Base-by-base conservation (phyloP, 2,797 vertebrate genomes). In the Enteromius fasciolatus region DNA sequence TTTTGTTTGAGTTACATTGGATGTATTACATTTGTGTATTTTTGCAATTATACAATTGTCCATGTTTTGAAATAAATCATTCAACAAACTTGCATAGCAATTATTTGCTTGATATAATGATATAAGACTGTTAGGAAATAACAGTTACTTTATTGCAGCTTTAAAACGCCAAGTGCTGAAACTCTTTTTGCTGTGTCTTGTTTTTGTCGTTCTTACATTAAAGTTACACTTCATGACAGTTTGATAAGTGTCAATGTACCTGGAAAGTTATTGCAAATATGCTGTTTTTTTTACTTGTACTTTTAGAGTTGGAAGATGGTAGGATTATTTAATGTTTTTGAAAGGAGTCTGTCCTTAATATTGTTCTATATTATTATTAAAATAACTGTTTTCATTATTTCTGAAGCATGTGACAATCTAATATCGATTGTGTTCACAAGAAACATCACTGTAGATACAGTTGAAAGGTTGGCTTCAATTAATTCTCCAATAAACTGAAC, bases 41-140 rank as follows among this genome's bases (percentile, higher is more conserved):
- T 57, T 68, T 41, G 2, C 25, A 9, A 50, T 72, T 73, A 20
- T 52, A 73, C 20, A 52, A 33, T 31, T 20, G 18, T 11, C 4
- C 46, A 73, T 52, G 31, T 52, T 73, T 52, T 74, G n/a, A 39
- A 75, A 20, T 39, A 39, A 57, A 57, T n/a, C 31, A 23, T 75
- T 75, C 6, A 39, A 20, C 69, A 50, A 33, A 5, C 46, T 12
- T 31, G 10, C n/a, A 57, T 23, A 57, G 54, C 54, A 52, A 18
- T 48, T 4, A 28, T 70, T 48, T 18, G 41, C 15, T 48, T 39
- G 36, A 39, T 39, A 2, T 39, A 39, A 39, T 8, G 23, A 50
- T 73, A n/a, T 20, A 52, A 50, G 46, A 73, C 28, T 50, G 17
- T 33, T n/a, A 31, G 25, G 4, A 72, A 46, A 31, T 31, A 73